phyloP scores from a whole-genome alignment of 2,113 vertebrate genomes.

The Sebastes fasciatus region DNA sequence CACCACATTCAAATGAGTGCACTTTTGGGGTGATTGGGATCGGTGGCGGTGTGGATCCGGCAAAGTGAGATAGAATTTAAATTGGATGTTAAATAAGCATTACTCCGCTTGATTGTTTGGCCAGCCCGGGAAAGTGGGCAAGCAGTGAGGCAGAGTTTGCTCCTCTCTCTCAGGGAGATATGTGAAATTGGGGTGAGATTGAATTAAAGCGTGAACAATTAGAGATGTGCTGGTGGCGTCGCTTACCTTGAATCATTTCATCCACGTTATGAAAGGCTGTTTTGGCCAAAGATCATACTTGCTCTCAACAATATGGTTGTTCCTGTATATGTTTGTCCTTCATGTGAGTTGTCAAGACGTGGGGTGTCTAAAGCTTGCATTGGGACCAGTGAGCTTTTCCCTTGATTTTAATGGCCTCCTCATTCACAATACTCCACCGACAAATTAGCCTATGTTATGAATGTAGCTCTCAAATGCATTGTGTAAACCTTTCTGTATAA shows the following conservation, averaged over 20 bases:
- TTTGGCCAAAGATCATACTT: conserved; percentile 23
- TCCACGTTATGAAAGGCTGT: conserved; percentile 23
- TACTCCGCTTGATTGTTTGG: conserved; percentile 83
- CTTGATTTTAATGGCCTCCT: no score
- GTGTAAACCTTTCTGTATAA: no score
- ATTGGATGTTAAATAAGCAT: conserved; percentile 90
- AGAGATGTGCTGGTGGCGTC: conserved; percentile 66
- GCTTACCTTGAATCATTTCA: conserved; percentile 56
- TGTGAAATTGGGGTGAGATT: conserved; percentile 84
- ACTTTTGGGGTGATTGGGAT: conserved; percentile 79
- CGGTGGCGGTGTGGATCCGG: conserved; percentile 71
- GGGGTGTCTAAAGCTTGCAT: no score
- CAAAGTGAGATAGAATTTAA: conserved; percentile 86
- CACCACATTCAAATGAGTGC: conserved; percentile 43
- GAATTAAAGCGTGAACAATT: conserved; percentile 85
- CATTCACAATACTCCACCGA: no score
- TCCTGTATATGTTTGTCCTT: no score
- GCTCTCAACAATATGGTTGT: no score
- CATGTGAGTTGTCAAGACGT: no score
- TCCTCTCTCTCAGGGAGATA: conserved; percentile 69
- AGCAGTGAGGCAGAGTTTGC: conserved; percentile 70
- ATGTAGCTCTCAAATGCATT: no score
- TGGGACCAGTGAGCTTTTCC: no score
- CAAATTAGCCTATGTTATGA: no score
- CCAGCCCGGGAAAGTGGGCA: conserved; percentile 68